Percentiles rank a stretch among this genome's conserved stretches.
Evolutionary conservation across 2,113 vertebrate genomes (phyloP).

Genomic region (Zosterops japonicus): DNA sequence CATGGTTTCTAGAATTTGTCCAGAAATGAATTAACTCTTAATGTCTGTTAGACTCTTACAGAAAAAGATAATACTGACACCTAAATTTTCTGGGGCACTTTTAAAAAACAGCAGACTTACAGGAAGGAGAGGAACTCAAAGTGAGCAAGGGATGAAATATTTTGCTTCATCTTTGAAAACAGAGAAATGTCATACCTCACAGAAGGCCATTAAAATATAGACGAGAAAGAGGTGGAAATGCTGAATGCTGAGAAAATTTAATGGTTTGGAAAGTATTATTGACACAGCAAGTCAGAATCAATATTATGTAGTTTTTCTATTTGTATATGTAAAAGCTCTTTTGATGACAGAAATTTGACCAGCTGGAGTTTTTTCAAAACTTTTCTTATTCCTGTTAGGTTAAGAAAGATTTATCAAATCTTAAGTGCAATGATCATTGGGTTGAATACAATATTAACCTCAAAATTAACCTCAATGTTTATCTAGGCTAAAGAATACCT

Average conservation of each 20-base stretch:
- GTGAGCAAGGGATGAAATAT: neutral
- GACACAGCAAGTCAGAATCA: conserved; percentile 13
- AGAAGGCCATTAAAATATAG: neutral
- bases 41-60: neutral
- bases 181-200: neutral
- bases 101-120: neutral
- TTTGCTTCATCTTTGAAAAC: neutral
- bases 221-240: neutral
- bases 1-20: neutral
- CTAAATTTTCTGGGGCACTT: neutral
- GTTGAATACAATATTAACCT: neutral
- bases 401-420: neutral
- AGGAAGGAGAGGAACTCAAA: neutral
- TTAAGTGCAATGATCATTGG: neutral
- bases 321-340: neutral
- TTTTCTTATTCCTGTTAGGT: neutral
- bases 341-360: conserved; percentile 6
- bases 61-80: neutral
- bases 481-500: neutral
- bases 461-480: neutral
- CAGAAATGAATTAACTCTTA: conserved; percentile 1
- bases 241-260: neutral
- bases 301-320: neutral
- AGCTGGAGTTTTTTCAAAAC: neutral
- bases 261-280: conserved; percentile 27